Evolutionary conservation across 2,888 invertebrate species (phyloP).

Genomic region (Omphaloscelis lunosa): DNA sequence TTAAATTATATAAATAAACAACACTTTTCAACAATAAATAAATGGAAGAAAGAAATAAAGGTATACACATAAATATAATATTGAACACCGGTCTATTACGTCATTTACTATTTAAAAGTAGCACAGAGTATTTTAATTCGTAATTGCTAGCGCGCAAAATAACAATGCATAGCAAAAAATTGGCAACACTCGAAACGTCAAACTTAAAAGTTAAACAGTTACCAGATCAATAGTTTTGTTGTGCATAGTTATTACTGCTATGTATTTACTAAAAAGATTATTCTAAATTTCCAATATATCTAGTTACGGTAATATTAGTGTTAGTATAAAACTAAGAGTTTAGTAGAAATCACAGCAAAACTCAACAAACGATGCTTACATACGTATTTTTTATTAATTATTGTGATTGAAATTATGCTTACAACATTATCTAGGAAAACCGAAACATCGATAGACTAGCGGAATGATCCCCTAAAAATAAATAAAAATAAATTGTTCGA

Average conservation of each 20-base stretch:
- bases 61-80: constrained; percentile 32
- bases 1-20: constrained; percentile 62
- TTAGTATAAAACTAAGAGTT: constrained; percentile 65
- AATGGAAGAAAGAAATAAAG: constrained; percentile 34
- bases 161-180: constrained; percentile 43
- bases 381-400: constrained; percentile 60
- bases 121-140: constrained; percentile 65
- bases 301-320: constrained; percentile 61
- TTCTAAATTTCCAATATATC: constrained; percentile 49
- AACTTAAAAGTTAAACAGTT: constrained; percentile 16
- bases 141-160: constrained; percentile 51
- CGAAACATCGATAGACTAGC: constrained; percentile 78
- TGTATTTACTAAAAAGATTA: constrained; percentile 32
- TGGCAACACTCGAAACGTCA: constrained; percentile 47
- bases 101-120: constrained; percentile 53
- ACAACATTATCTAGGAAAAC: constrained; percentile 62
- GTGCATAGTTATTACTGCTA: constrained; percentile 30
- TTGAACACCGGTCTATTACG: constrained; percentile 51
- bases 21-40: constrained; percentile 59
- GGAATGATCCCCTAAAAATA: constrained; percentile 72
- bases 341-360: constrained; percentile 87
- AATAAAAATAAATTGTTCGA: constrained; percentile 79
- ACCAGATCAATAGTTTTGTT: constrained; percentile 20
- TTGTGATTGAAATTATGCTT: constrained; percentile 71
- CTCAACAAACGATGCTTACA: constrained; percentile 72